phyloP scores from a whole-genome alignment of 2,113 vertebrate species.

The Sturnira hondurensis region DNA sequence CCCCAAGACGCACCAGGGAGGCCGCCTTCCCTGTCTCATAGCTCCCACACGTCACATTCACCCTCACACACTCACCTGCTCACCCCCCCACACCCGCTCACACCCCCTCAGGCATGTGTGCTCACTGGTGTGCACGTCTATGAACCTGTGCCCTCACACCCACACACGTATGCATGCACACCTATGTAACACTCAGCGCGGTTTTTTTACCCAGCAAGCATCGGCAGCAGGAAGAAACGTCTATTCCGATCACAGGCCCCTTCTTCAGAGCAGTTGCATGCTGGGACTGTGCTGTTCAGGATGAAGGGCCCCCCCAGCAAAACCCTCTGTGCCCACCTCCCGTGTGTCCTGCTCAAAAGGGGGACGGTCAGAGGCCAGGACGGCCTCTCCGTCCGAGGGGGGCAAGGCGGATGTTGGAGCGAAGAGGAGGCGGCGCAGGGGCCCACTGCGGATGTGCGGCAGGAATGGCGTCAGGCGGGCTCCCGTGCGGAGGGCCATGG shows the following conservation, averaged over 20 bases:
- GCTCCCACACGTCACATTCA: too few species aligned
- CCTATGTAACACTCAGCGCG: not conserved
- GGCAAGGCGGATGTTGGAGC: not conserved
- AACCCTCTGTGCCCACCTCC: not conserved
- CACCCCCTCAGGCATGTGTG: too few species aligned
- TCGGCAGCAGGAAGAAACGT: not conserved
- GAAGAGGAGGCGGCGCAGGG: not conserved
- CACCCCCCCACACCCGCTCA: not conserved
- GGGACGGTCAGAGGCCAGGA: not conserved
- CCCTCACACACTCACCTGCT: not conserved
- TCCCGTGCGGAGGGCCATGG: not conserved
- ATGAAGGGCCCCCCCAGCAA: not conserved
- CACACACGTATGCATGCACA: too few species aligned
- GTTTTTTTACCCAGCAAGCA: rapidly evolving
- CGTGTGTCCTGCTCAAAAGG: rapidly evolving
- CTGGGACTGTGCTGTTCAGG: not conserved
- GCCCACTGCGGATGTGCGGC: not conserved
- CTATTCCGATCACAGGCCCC: rapidly evolving
- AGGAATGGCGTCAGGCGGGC: not conserved
- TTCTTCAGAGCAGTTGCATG: rapidly evolving
- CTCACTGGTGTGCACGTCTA: rapidly evolving
- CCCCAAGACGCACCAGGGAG: not conserved
- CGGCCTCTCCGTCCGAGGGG: not conserved
- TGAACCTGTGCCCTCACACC: rapidly evolving
- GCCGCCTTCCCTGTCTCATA: rapidly evolving